These are phyloP conservation scores for Hypomecis punctinalis DNA, from an alignment of 2,888 invertebrate species.

Conservation along the genomic window DNA sequence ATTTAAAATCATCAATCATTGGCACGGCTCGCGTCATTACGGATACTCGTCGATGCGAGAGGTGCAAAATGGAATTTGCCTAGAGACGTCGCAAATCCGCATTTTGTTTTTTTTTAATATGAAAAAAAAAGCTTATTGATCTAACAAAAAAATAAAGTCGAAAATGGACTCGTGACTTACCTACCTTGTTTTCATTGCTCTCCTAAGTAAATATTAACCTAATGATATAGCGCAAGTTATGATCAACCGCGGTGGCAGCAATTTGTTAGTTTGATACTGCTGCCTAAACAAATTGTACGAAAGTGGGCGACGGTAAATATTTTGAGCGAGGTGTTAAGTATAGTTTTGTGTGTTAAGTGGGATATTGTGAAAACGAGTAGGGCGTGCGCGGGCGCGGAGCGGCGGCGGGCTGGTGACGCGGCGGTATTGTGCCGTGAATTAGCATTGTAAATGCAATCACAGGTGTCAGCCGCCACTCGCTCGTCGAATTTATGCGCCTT, in stretches of 20 bases:
- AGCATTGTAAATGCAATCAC: conserved; percentile 85
- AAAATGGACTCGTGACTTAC: too few relatives aligned
- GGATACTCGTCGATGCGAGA: conserved; percentile 36
- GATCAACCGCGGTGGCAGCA: too few relatives aligned
- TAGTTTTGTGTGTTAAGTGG: conserved; percentile 37
- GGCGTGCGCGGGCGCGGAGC: conserved; percentile 55
- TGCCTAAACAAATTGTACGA: conserved; percentile 1
- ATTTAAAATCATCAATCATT: conserved; percentile 71
- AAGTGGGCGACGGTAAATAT: conserved; percentile 32
- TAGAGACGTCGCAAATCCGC: background rate
- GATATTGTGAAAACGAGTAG: conserved; percentile 58
- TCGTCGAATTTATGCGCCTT: conserved; percentile 81
- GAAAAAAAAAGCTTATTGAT: too few relatives aligned
- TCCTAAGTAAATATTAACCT: too few relatives aligned
- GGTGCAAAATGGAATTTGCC: conserved; percentile 23
- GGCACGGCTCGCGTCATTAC: conserved; percentile 51
- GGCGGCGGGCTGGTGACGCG: conserved; percentile 50
- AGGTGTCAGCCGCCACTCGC: conserved; percentile 81
- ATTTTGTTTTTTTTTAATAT: too few relatives aligned
- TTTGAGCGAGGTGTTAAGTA: conserved; percentile 21
- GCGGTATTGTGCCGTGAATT: conserved; percentile 79
- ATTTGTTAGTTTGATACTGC: background rate
- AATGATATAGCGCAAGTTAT: too few relatives aligned
- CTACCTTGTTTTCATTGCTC: too few relatives aligned
- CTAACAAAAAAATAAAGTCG: too few relatives aligned